Evolutionary conservation across 1,140 invertebrate genomes (phyloP).

Genomic region (Odontomachus brunneus): DNA sequence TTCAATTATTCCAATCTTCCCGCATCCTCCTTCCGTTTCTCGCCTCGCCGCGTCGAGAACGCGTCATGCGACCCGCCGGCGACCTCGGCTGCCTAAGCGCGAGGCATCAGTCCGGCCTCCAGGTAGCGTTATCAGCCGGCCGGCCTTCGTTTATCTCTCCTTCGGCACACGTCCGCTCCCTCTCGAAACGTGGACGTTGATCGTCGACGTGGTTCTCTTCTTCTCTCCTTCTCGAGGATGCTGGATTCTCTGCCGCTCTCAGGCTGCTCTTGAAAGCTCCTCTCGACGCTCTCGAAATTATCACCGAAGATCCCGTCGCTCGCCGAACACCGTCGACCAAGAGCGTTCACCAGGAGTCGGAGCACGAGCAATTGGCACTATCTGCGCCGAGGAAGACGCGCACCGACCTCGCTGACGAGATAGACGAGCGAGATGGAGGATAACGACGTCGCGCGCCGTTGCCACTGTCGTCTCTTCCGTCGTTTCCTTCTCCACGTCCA

Average conservation of each 20-base stretch:
- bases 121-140: no score
- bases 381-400: neutral
- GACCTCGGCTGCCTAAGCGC: neutral
- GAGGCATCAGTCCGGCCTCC: no score
- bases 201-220: neutral
- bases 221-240: no score
- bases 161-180: neutral
- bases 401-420: neutral
- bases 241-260: no score
- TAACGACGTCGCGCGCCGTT: neutral
- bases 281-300: no score
- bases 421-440: neutral
- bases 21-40: constrained; percentile 44
- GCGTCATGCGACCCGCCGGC: neutral
- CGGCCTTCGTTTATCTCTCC: no score
- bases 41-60: neutral
- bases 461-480: no score
- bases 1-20: constrained; percentile 59
- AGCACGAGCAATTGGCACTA: neutral
- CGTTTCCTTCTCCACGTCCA: no score
- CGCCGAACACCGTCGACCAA: neutral
- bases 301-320: neutral
- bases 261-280: no score
- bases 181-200: neutral
- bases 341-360: neutral